phyloP scores from a whole-genome alignment of 2,113 vertebrate species.

The Octodon degus region DNA sequence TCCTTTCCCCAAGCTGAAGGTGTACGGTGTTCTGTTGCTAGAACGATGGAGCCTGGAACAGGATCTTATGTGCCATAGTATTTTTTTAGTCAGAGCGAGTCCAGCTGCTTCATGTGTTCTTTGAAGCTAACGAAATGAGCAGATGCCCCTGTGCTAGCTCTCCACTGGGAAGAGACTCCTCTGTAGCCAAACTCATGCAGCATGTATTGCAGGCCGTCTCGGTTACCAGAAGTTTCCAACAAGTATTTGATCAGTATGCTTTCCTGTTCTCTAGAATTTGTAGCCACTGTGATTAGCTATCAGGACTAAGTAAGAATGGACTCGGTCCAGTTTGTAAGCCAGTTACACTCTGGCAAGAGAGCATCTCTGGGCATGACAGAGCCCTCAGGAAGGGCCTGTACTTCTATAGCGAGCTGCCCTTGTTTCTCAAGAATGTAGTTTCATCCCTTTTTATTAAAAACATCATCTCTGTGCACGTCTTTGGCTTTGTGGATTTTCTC shows the following conservation, averaged over 20 bases:
- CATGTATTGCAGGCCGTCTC: slow-evolving; percentile 95
- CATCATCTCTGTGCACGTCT: slow-evolving; percentile 97
- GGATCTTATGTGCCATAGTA: slow-evolving; percentile 99
- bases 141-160: slow-evolving; percentile 99
- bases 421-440: slow-evolving; percentile 94
- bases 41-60: slow-evolving; percentile 96
- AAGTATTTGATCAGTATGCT: slow-evolving; percentile 98
- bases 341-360: no score
- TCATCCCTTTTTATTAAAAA: slow-evolving; percentile 98
- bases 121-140: slow-evolving; percentile 99
- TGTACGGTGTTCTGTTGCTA: slow-evolving; percentile 98
- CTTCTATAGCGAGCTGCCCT: no score
- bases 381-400: no score
- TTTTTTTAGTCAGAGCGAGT: slow-evolving; percentile 96
- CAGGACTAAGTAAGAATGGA: slow-evolving; percentile 98
- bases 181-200: slow-evolving; percentile 98
- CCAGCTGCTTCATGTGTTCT: slow-evolving; percentile 98
- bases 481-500: slow-evolving; percentile 98
- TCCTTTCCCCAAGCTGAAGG: slow-evolving; percentile 99
- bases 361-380: no score
- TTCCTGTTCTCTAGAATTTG: slow-evolving; percentile 99
- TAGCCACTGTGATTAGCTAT: slow-evolving; percentile 99
- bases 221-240: slow-evolving; percentile 94
- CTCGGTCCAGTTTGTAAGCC: slow-evolving; percentile 79
- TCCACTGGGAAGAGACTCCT: slow-evolving; percentile 99